Percentiles rank a stretch among this genome's conserved stretches.
phyloP scores from a whole-genome alignment of 2,113 vertebrate genomes.

The Osmerus mordax region DNA sequence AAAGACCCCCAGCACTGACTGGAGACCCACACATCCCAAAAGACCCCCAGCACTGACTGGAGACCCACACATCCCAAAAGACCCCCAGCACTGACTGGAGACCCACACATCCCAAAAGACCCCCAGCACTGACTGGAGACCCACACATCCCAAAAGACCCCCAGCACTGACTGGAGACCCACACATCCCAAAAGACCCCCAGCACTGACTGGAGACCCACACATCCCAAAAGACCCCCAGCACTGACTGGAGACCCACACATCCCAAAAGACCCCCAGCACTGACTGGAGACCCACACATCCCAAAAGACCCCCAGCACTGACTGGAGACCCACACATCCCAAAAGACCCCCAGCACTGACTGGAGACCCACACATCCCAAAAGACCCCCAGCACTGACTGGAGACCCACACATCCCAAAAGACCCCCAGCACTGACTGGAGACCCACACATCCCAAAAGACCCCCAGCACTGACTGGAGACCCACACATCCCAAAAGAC shows the following conservation, averaged over 20 bases:
- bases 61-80: conserved; percentile 78
- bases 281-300: conserved; percentile 81
- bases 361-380: conserved; percentile 80
- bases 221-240: conserved; percentile 77
- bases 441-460: conserved; percentile 78
- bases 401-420: conserved; percentile 79
- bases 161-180: conserved; percentile 79
- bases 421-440: conserved; percentile 78
- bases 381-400: conserved; percentile 73
- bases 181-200: conserved; percentile 77
- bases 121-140: conserved; percentile 78
- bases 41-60: conserved; percentile 78
- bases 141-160: conserved; percentile 78
- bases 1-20: conserved; percentile 73
- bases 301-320: conserved; percentile 75
- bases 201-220: conserved; percentile 80
- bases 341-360: conserved; percentile 74
- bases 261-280: conserved; percentile 76
- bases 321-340: conserved; percentile 81
- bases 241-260: conserved; percentile 80
- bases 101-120: conserved; percentile 77
- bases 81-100: conserved; percentile 77
- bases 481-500: conserved; percentile 77
- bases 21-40: conserved; percentile 79
- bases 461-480: conserved; percentile 77